phyloP scores from a whole-genome alignment of 2,888 invertebrate genomes.

The Germaria angustata region DNA sequence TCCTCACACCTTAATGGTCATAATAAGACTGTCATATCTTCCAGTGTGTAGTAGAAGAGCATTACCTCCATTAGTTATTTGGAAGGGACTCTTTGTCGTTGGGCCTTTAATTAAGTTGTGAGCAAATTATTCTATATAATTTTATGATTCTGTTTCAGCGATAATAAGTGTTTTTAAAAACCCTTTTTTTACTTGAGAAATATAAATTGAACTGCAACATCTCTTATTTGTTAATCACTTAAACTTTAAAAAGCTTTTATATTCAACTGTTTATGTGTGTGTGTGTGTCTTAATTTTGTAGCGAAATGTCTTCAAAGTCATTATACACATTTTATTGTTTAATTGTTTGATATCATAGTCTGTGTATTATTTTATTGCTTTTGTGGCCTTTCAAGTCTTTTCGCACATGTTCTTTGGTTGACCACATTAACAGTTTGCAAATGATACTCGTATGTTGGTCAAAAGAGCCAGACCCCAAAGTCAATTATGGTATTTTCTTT shows the following conservation, averaged over 20 bases:
- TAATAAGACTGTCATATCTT: slow-evolving; percentile 23
- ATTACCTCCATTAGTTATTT: neutral
- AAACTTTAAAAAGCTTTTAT: too few relatives aligned
- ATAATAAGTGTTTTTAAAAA: slow-evolving; percentile 6
- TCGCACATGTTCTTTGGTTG: slow-evolving; percentile 10
- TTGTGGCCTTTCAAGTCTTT: neutral
- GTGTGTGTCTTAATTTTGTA: neutral
- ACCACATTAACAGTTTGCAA: neutral
- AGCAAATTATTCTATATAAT: slow-evolving; percentile 27
- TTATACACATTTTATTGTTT: slow-evolving; percentile 13
- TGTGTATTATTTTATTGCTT: neutral
- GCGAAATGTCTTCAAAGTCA: neutral
- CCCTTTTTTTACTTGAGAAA: neutral
- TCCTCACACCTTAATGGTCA: slow-evolving; percentile 40
- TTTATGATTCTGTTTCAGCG: slow-evolving; percentile 41
- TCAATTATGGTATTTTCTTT: neutral
- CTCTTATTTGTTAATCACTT: too few relatives aligned
- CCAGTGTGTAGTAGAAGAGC: neutral
- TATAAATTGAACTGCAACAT: neutral
- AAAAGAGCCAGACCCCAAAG: neutral
- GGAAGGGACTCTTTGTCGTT: slow-evolving; percentile 12
- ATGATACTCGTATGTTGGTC: neutral
- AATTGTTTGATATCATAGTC: neutral
- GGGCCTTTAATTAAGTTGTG: slow-evolving; percentile 56
- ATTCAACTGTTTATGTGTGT: too few relatives aligned